phyloP scores from a whole-genome alignment of 2,888 invertebrate species.

The Creontiades dilutus region DNA sequence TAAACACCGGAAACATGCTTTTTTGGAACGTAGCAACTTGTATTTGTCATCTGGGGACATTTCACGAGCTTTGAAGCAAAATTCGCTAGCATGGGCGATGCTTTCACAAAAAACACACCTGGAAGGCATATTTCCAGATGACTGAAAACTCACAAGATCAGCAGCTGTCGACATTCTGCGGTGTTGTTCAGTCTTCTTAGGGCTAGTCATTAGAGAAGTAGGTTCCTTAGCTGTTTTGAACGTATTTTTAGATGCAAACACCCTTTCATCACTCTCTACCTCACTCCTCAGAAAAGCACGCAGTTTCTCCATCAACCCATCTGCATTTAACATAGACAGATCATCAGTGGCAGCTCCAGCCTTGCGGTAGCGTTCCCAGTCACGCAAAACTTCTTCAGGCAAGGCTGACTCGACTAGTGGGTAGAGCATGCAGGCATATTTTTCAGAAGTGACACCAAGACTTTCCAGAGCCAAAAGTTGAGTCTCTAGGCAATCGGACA shows the following conservation, averaged over 20 bases:
- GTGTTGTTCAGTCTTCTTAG: background rate
- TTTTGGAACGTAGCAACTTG: background rate
- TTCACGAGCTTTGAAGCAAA: constrained; percentile 20
- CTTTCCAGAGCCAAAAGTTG: constrained; percentile 51
- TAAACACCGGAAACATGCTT: constrained; percentile 21
- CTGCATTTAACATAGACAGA: background rate
- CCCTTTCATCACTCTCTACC: constrained; percentile 51
- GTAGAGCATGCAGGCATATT: constrained; percentile 46
- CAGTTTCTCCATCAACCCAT: background rate
- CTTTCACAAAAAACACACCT: constrained; percentile 38
- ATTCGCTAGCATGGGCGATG: constrained; percentile 22
- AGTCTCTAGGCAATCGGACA: constrained; percentile 60
- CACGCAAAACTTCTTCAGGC: constrained; percentile 29
- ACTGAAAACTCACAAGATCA: background rate
- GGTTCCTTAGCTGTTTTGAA: background rate
- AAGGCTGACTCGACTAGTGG: constrained; percentile 63
- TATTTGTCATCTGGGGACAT: constrained; percentile 29
- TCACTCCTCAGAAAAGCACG: constrained; percentile 33
- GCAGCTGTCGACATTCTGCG: constrained; percentile 38
- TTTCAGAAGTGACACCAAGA: constrained; percentile 49
- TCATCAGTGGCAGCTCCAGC: background rate
- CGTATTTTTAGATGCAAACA: background rate
- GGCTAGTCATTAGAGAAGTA: background rate
- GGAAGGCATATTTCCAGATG: background rate
- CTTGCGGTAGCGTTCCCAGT: constrained; percentile 57